Conservation (phyloP, 64 coral and sea anemone species). For the Pocillopora verrucosa region DNA sequence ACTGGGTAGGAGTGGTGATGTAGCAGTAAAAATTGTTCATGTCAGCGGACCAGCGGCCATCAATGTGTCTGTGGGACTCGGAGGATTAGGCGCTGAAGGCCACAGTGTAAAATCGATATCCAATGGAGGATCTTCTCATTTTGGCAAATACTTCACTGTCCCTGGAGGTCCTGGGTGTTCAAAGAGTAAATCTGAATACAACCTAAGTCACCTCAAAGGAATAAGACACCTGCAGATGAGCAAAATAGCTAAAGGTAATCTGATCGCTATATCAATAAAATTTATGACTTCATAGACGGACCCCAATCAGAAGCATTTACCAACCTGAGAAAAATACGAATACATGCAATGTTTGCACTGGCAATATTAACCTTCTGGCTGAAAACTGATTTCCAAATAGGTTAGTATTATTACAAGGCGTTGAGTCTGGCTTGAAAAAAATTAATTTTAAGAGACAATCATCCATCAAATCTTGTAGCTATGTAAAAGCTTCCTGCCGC, state of each 20-base stretch:
- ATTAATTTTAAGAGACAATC: too few relatives aligned
- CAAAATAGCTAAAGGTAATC: not conserved
- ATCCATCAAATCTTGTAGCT: too few relatives aligned
- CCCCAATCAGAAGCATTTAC: too few relatives aligned
- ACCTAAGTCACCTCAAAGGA: not conserved
- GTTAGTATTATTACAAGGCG: too few relatives aligned
- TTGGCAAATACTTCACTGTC: not conserved
- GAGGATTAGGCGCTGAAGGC: constrained; percentile 4
- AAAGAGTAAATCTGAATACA: not conserved
- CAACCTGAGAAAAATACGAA: too few relatives aligned
- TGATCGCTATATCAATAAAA: too few relatives aligned
- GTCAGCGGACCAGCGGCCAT: not conserved
- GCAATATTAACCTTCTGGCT: too few relatives aligned
- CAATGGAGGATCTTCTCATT: not conserved
- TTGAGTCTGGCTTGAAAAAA: too few relatives aligned
- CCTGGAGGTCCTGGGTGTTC: not conserved
- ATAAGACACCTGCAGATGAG: not conserved
- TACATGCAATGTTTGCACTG: too few relatives aligned
- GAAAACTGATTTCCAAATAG: too few relatives aligned
- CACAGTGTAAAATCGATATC: not conserved
- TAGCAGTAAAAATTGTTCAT: constrained; percentile 12
- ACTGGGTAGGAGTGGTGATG: not conserved
- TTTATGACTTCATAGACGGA: too few relatives aligned
- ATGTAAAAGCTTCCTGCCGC: too few relatives aligned
- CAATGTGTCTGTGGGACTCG: constrained; percentile 20